A percentile compares a stretch with the other conserved stretches of the same genome.
Conservation (phyloP, 2,113 vertebrate species). For the Hemiscyllium ocellatum region DNA sequence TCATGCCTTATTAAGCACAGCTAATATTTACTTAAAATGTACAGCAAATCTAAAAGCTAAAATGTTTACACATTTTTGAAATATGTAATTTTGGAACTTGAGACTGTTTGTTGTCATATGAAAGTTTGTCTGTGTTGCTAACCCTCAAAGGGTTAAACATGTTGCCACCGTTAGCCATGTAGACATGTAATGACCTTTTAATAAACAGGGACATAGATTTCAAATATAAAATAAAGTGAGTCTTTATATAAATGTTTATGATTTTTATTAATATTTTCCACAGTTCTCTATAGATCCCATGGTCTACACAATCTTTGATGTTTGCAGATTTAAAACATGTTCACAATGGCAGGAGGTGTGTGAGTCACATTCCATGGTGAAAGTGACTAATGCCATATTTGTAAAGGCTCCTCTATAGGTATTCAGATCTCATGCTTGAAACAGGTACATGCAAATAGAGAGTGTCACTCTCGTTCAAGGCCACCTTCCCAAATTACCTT, state of each 20-base stretch:
- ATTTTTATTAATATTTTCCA: neutral
- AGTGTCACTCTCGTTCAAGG: no score
- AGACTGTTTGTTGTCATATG: constrained; percentile 23
- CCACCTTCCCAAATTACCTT: neutral
- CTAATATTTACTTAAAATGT: constrained; percentile 26
- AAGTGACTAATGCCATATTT: neutral
- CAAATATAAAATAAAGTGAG: constrained; percentile 26
- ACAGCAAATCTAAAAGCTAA: constrained; percentile 9
- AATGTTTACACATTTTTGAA: constrained; percentile 7
- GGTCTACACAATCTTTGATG: neutral
- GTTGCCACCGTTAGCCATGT: neutral
- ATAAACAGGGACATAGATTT: constrained; percentile 4
- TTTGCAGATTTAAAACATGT: neutral
- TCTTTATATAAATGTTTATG: constrained; percentile 25
- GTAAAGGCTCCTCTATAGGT: neutral
- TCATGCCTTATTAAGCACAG: neutral
- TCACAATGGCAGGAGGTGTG: neutral
- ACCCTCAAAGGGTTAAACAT: constrained; percentile 34
- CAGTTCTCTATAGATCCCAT: neutral
- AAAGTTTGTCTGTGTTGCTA: constrained; percentile 20
- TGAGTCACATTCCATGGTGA: neutral
- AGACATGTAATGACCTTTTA: neutral
- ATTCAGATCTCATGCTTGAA: neutral
- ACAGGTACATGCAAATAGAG: neutral
- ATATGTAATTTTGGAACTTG: constrained; percentile 20